Base-by-base conservation (phyloP, 2,888 invertebrate genomes). In the Fissipunctia ypsillon region DNA sequence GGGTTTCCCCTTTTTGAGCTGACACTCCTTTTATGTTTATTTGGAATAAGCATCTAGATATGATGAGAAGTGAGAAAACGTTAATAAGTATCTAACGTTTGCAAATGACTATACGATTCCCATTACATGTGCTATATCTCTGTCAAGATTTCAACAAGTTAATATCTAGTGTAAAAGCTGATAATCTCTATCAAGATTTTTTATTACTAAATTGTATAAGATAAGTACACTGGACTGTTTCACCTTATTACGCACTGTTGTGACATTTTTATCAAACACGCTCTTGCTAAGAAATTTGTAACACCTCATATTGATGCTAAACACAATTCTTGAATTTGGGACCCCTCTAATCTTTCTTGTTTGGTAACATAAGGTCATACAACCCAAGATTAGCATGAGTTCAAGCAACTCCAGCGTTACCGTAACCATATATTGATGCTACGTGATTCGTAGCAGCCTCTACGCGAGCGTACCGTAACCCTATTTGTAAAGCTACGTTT, bases 391-490 rank as follows among this genome's bases (percentile, higher is more conserved):
- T 28, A 48, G 2, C 7, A 25, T 0, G 25, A 76, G 76, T 75
- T 77, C 76, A 75, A 81, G 59, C 31, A 77, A 64, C 76, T 64
- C n/a, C 1, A 25, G 14, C 4, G 9, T 10, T 41, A 5, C 9
- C 28, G 60, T 56, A 69, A n/a, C 28, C 7, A 38, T 56, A 16
- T 19, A 54, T 14, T 3, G 22, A 14, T 38, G 83, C 83, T 82
- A 82, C 83, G 64, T 14, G 1, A 41, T 28, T 22, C 83, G 79
- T 79, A 79, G 83, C 72, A 71, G 14, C 35, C 19, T 52, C 77
- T 77, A 77, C 81, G 60, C 41, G 28, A 35, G 7, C 16, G 10
- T 43, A 16, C 7, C 4, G n/a, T 12, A 38, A 25, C 25, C 48
- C 14, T 19, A 38, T 31, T 73, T 41, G 57, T 3, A 70, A n/a